These are phyloP conservation scores for Actinernus sp. DNA, from an alignment of 92 coral and sea anemone genomes.

Conservation along the genomic window DNA sequence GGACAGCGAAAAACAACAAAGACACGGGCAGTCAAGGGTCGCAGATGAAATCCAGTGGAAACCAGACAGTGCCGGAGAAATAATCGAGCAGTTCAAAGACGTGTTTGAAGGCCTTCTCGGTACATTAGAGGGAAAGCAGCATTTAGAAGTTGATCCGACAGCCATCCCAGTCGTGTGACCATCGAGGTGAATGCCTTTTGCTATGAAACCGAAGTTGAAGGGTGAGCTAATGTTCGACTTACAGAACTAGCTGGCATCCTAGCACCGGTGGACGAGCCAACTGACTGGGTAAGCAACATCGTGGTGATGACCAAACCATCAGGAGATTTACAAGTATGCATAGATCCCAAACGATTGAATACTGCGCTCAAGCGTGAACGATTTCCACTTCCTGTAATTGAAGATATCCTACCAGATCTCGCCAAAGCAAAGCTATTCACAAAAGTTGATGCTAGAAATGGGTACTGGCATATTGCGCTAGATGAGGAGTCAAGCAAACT, in stretches of 20 bases:
- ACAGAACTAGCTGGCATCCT: conserved; percentile 11
- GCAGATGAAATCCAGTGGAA: too few species aligned
- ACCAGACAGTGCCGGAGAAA: too few species aligned
- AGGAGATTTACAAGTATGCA: conserved; percentile 29
- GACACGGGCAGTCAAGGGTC: too few species aligned
- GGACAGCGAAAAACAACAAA: not conserved
- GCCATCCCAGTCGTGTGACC: conserved; percentile 15
- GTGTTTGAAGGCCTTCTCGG: conserved; percentile 19
- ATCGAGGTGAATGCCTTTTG: conserved; percentile 9
- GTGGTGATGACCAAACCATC: conserved; percentile 18
- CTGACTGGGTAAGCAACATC: conserved; percentile 32
- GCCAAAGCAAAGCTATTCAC: conserved; percentile 27
- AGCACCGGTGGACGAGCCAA: conserved; percentile 26
- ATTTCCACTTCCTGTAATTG: conserved; percentile 25
- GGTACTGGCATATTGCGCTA: conserved; percentile 10
- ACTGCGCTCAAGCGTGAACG: conserved; percentile 21
- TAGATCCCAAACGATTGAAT: conserved; percentile 30
- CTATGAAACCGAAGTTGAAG: conserved; percentile 13
- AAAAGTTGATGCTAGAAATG: conserved; percentile 12
- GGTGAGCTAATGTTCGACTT: conserved; percentile 22
- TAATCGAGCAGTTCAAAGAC: not conserved
- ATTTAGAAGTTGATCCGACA: conserved; percentile 2
- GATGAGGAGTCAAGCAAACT: conserved; percentile 21
- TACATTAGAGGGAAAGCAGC: not conserved
- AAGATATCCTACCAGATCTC: conserved; percentile 26